phyloP scores from a whole-genome alignment of 64 coral and sea anemone genomes.

The Porites australiensis region DNA sequence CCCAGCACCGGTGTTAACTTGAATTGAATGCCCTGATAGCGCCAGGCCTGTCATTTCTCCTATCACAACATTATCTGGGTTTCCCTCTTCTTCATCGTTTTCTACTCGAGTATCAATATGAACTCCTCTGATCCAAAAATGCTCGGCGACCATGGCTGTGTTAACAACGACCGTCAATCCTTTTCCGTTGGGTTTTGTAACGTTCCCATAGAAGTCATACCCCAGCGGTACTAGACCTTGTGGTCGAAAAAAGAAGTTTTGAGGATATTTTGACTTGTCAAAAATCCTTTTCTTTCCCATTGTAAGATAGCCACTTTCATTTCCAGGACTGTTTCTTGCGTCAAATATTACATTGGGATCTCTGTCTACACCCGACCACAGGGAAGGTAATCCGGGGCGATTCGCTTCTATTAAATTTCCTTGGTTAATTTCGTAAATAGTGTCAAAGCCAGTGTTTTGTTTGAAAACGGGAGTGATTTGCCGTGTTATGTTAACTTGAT shows the following conservation, averaged over 20 bases:
- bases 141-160: neutral
- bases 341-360: neutral
- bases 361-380: neutral
- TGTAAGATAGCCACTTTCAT: conserved; percentile 15
- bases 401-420: conserved; percentile 21
- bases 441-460: neutral
- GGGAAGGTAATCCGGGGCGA: neutral
- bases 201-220: conserved; percentile 40
- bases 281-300: conserved; percentile 29
- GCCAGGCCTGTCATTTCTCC: conserved; percentile 8
- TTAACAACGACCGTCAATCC: conserved; percentile 3
- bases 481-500: conserved; percentile 24
- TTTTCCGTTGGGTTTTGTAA: conserved; percentile 14
- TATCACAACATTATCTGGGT: conserved; percentile 33
- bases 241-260: neutral
- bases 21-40: too few species aligned
- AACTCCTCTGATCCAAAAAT: conserved; percentile 30
- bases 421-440: neutral
- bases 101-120: conserved; percentile 23
- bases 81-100: conserved; percentile 10
- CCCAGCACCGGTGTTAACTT: neutral
- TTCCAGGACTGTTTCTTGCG: neutral
- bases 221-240: conserved; percentile 18
- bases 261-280: conserved; percentile 33
- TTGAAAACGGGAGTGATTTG: neutral